Evolutionary conservation across 2,888 invertebrate species (phyloP), one percentile per base, ranked within the genome.

Genomic region (Drosophila merina): DNA sequence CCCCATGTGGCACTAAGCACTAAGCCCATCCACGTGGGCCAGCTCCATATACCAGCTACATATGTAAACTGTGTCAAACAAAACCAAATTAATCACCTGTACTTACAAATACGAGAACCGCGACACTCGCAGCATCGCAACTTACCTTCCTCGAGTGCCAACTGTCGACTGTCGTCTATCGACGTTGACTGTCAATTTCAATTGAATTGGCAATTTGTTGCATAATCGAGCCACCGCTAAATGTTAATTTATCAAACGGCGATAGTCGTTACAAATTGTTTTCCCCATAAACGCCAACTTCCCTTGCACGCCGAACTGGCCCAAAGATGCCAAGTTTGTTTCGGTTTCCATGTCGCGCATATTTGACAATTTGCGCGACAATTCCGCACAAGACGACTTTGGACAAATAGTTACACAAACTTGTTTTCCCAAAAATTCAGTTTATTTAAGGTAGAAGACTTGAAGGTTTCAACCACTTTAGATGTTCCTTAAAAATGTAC

Each of bases 201-300:
- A 84, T 86, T 86, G 71, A 85, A 86, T 71, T 82, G 84, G 78
- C 85, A 85, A 86, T 86, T 86, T 84, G 85, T 86, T 86, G 79
- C 84, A 86, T 81, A 86, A 86, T 84, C 84, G 79, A 73, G 77
- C 59, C 74, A 80, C 79, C 75, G 86, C 79, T 76, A 75, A 86
- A 86, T 88, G 83, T 79, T 84, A 88, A 88, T 88, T 88, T 88
- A 88, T 88, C 88, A 87, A 88, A 71, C 66, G 77, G 42, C 86
- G 88, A 84, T 88, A 88, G 85, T 85, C 76, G 85, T 83, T 80
- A 89, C 88, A 87, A 88, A 87, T 89, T 89, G 83, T 86, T 88
- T 77, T 64, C 68, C 72, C 74, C 74, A 72, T 71, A 76, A 72
- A 73, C 72, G 51, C 55, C 72, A 44, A 57, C 50, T 57, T 71